Evolutionary conservation across 1,140 invertebrate genomes (phyloP), one percentile per base, ranked within the genome.

Genomic region (Hormaphis cornu): DNA sequence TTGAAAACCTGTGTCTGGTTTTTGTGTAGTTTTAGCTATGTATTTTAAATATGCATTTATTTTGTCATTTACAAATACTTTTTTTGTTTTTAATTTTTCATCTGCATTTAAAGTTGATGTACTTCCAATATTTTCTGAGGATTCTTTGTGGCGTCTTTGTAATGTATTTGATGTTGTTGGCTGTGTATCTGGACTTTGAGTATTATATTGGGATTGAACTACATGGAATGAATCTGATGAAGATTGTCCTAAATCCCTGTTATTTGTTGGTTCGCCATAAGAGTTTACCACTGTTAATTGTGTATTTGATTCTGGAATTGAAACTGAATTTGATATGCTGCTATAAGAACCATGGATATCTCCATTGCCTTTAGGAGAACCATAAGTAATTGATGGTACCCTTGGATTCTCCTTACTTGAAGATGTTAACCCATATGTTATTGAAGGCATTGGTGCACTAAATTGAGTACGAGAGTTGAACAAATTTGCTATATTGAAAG

Each of bases 1-100:
- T 46, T 73, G 71, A 35, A 73, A 73, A 26, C 70, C 58, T 42
- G 50, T 56, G n/a, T 71, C 37, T 22, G 70, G 54, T 16, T 58
- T 37, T 22, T 26, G 37, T 26, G 66, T 70, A 42, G 24, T 69
- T 5, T 59, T 71, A 22, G 70, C 50, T 50, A 50, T 71, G 16
- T 53, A 71, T 44, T 66, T 71, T 44, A 71, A 44, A 26, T 71
- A 71, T 5, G 70, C 70, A 26, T 59, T 63, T 22, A 71, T 58
- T 42, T 71, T 71, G 28, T 71, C 70, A 9, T 71, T 71, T 20
- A 71, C 42, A 30, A 66, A 4, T 22, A 20, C 18, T 66, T 66
- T 66, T 50, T 66, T 66, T 1, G 4, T 16, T n/a, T 48, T 66
- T 16, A 33, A 2, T 18, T 48, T 66, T 22, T 50, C 28, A 22